These are phyloP conservation scores for Myotis yumanensis DNA, from an alignment of 2,113 vertebrate genomes.

Conservation along the genomic window DNA sequence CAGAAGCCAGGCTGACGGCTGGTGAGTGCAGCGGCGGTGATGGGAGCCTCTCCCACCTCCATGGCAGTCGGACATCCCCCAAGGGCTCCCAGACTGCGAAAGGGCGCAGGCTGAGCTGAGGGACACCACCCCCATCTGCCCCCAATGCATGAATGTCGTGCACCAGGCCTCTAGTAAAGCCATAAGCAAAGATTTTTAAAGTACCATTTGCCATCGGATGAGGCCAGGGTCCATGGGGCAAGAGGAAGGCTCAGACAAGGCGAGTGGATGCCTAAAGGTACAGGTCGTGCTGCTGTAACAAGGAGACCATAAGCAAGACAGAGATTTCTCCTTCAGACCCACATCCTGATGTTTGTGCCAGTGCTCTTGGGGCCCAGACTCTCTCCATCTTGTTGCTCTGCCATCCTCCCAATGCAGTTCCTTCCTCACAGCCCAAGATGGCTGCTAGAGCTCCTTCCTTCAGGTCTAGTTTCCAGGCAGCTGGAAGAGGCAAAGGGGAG, in stretches of 20 bases:
- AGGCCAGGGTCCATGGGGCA: background rate
- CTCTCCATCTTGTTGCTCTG: background rate
- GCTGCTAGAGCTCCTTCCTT: background rate
- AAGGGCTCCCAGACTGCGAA: no score
- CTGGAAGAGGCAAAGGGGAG: background rate
- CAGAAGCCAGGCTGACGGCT: no score
- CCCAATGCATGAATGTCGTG: no score
- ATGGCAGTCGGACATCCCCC: no score
- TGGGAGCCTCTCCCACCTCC: no score
- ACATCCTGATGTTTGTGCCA: background rate
- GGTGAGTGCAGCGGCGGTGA: no score
- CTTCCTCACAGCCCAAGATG: background rate
- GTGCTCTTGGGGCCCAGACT: fast-evolving
- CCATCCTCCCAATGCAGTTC: background rate
- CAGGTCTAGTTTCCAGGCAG: fast-evolving
- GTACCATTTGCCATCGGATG: background rate
- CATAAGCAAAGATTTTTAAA: background rate
- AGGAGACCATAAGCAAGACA: background rate
- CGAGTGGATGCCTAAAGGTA: background rate
- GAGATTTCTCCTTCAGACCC: background rate
- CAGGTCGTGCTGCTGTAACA: fast-evolving
- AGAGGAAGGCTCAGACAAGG: background rate
- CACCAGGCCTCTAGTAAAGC: background rate
- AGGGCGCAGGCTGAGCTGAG: no score
- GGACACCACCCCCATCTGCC: no score